These are phyloP conservation scores for Isaurus tuberculatus DNA, from an alignment of 92 coral and sea anemone species.

Conservation along the genomic window DNA sequence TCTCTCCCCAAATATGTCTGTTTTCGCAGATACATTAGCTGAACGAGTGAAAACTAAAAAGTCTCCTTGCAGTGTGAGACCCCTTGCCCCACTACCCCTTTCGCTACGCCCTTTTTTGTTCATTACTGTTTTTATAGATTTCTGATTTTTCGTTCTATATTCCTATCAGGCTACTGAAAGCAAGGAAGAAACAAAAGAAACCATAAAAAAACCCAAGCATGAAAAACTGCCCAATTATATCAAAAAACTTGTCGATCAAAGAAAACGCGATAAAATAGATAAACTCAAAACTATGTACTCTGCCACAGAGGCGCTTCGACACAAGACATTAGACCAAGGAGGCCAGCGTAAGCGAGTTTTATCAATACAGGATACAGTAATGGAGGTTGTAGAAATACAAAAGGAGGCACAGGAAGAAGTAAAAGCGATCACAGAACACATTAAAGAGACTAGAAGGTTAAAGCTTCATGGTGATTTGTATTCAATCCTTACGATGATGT, in stretches of 20 bases:
- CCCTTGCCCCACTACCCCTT: too few relatives aligned
- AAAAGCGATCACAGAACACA: slow-evolving; percentile 79
- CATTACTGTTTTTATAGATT: neutral
- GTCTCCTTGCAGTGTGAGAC: too few relatives aligned
- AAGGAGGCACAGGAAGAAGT: slow-evolving; percentile 79
- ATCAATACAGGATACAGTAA: slow-evolving; percentile 79
- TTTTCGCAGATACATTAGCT: too few relatives aligned
- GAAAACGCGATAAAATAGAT: slow-evolving; percentile 56
- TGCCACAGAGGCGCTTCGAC: slow-evolving; percentile 50
- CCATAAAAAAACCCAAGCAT: neutral
- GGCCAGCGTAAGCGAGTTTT: slow-evolving; percentile 61
- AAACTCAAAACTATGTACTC: slow-evolving; percentile 59
- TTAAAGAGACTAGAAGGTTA: slow-evolving; percentile 78
- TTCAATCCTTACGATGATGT: slow-evolving; percentile 85
- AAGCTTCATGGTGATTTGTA: slow-evolving; percentile 95
- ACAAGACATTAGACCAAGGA: slow-evolving; percentile 36
- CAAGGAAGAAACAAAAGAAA: slow-evolving; percentile 33
- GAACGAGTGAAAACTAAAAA: too few relatives aligned
- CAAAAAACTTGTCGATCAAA: slow-evolving; percentile 70
- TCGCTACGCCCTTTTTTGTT: too few relatives aligned
- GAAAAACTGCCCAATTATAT: slow-evolving; percentile 79
- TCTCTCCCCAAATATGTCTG: too few relatives aligned
- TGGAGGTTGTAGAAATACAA: slow-evolving; percentile 82
- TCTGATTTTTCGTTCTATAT: neutral
- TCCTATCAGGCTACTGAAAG: slow-evolving; percentile 3